Percentiles rank a stretch among this genome's conserved stretches.
Conservation (phyloP, 2,797 vertebrate species). For the Lophotriccus pileatus region DNA sequence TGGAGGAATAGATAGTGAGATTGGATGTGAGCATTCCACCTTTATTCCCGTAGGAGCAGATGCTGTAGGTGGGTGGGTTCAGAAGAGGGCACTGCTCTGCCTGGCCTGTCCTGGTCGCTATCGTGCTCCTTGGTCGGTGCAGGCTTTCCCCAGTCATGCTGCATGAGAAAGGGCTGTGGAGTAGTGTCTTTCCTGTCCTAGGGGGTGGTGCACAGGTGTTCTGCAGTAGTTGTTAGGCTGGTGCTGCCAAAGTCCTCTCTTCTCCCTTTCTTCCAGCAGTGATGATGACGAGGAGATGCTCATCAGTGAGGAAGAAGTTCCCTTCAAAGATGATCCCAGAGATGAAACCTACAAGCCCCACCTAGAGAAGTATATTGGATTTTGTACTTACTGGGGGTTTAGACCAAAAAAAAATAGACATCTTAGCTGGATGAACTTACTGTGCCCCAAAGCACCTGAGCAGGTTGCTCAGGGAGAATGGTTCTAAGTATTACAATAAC, state of each 20-base stretch:
- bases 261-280: conserved; percentile 66
- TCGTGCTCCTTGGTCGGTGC: neutral
- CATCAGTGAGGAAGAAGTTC: conserved; percentile 93
- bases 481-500: neutral
- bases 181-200: neutral
- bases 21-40: neutral
- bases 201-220: neutral
- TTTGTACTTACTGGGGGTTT: neutral
- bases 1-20: neutral
- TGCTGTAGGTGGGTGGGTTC: neutral
- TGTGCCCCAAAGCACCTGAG: neutral
- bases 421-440: neutral
- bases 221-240: neutral
- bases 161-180: neutral
- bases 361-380: conserved; percentile 81
- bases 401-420: neutral
- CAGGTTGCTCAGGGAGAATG: neutral
- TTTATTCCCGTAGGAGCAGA: neutral
- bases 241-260: neutral
- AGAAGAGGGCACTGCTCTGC: neutral
- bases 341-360: conserved; percentile 96
- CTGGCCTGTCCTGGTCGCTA: neutral
- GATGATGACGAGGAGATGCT: conserved; percentile 86
- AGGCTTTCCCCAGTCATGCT: neutral
- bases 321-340: conserved; percentile 93